Base-by-base conservation (phyloP, 2,113 vertebrate species). In the Stegastes partitus region DNA sequence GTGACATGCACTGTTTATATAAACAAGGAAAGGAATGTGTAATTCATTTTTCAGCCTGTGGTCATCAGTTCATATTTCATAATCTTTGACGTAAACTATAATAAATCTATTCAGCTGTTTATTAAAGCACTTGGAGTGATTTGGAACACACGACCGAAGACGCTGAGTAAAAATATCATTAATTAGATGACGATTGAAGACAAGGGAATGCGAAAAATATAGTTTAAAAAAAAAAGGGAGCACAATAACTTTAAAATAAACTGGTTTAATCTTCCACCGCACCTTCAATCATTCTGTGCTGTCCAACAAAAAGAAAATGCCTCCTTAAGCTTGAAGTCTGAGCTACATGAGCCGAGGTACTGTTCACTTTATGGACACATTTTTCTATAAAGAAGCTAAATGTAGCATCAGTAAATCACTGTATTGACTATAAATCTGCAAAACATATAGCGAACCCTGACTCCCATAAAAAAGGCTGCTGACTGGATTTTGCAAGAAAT, bases 61-160 rank as follows among this genome's bases (percentile, higher is more conserved):
- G 87, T 91, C 90, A 89, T 84, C 87, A 85, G 70, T 85, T 90
- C 84, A 69, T 87, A 87, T 94, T 93, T 94, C 88, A 93, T 82
- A 87, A 89, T 81, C 87, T 84, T 92, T 89, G 74, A 70, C 75
- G 57, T 92, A 89, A 81, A 88, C 74, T 82, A 88, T 86, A 94
- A 94, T 95, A 94, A 94, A 95, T 91, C 79, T 90, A 83, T 92
- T 90, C 79, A 93, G 89, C 87, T 91, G 87, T 94, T 95, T 94
- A 91, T 91, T 92, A 91, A 94, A 94, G 91, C 89, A 89, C 79
- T 82, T 54, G 85, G 85, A 91, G 87, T 94, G 89, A 90, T 91
- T 89, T 88, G 39, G 79, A 82, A 72, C 74, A 72, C 56, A 72
- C 37, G 2, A 11, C 57, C 5, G 9, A 64, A 57, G 12, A 80